Evolutionary conservation across 2,797 vertebrate genomes (phyloP).

Genomic region (Sciurus carolinensis): DNA sequence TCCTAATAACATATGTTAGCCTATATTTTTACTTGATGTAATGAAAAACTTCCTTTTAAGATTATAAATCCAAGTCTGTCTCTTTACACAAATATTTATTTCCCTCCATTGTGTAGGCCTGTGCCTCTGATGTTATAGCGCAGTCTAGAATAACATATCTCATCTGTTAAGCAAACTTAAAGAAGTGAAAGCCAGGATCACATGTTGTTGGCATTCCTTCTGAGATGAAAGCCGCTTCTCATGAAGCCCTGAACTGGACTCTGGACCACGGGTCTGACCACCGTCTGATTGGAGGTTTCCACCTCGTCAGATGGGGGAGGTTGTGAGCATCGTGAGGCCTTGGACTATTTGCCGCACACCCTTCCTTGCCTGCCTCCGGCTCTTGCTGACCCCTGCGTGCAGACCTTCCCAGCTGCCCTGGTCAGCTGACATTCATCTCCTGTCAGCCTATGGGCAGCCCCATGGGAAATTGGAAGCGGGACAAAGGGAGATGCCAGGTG

Average conservation of each 20-base stretch:
- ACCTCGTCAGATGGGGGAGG: background rate
- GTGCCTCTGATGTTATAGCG: background rate
- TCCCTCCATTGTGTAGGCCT: slow-evolving; percentile 54
- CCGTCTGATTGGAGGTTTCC: rapidly evolving
- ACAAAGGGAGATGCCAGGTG: too few relatives aligned
- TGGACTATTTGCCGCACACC: background rate
- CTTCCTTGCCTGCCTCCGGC: too few relatives aligned
- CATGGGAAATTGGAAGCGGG: background rate
- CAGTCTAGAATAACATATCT: slow-evolving; percentile 55
- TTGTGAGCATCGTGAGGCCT: too few relatives aligned
- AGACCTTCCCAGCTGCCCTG: background rate
- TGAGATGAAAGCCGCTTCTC: background rate
- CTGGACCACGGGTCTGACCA: background rate
- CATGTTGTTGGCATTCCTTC: background rate
- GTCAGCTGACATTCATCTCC: background rate
- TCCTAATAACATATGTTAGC: slow-evolving; percentile 73
- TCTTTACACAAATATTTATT: slow-evolving; percentile 75
- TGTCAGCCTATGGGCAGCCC: background rate
- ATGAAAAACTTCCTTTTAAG: slow-evolving; percentile 56
- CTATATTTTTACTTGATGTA: slow-evolving; percentile 56
- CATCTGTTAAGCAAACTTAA: slow-evolving; percentile 51
- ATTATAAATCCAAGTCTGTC: slow-evolving; percentile 62
- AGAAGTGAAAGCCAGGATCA: background rate
- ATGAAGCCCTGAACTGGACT: rapidly evolving
- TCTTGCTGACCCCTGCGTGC: background rate